Evolutionary conservation across 2,888 invertebrate genomes (phyloP).

Genomic region (Microdon myrmicae): DNA sequence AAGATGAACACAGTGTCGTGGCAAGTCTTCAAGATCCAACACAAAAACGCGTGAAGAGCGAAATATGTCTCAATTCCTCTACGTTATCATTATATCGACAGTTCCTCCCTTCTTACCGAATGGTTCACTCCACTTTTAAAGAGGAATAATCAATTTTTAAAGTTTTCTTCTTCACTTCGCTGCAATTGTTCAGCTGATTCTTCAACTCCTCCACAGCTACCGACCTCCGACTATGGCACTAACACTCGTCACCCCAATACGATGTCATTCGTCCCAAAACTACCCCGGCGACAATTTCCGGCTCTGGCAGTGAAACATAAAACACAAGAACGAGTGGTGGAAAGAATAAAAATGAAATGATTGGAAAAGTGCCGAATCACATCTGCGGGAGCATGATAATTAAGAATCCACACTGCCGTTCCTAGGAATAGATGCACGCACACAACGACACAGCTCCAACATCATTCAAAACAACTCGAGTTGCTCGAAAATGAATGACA

Average conservation of each 20-base stretch:
- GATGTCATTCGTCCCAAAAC: too few species aligned
- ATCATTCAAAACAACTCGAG: conserved; percentile 44
- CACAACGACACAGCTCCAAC: neutral
- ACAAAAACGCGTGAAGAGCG: too few species aligned
- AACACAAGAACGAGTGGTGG: conserved; percentile 4
- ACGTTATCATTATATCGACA: conserved; percentile 44
- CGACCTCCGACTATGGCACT: conserved; percentile 33
- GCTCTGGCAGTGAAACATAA: too few species aligned
- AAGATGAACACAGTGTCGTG: conserved; percentile 32
- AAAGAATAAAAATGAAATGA: conserved; percentile 34
- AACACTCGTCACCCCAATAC: neutral
- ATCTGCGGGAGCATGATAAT: conserved; percentile 27
- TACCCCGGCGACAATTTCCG: too few species aligned
- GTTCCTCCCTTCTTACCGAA: conserved; percentile 1
- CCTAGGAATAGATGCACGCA: too few species aligned
- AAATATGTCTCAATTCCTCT: too few species aligned
- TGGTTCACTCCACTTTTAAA: conserved; percentile 11
- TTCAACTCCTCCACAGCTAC: conserved; percentile 13
- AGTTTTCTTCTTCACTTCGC: conserved; percentile 25
- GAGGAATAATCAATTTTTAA: conserved; percentile 30
- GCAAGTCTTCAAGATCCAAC: conserved; percentile 20
- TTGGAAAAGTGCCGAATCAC: conserved; percentile 46
- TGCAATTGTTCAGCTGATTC: conserved; percentile 31
- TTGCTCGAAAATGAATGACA: conserved; percentile 47
- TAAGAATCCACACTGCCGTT: conserved; percentile 11